Base-by-base conservation (phyloP, 2,113 vertebrate species). In the Ceuthmochares aereus region DNA sequence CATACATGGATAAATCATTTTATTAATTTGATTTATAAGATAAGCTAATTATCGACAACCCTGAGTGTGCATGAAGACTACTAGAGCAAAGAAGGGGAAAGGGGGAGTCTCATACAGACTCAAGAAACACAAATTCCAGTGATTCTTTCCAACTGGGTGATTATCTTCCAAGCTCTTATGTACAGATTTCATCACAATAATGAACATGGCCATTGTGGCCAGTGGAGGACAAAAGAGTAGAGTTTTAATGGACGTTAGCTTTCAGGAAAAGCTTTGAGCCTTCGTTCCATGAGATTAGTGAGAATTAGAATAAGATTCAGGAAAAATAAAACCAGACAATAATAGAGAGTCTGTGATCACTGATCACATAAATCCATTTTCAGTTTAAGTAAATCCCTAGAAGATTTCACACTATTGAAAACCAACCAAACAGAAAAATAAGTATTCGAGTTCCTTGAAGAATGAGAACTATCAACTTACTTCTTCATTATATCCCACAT, bases 401-500 rank as follows among this genome's bases (percentile, higher is more conserved):
- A 94, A 88, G 75, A 84, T 70, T 92, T 93, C 68, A 90, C 60
- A 94, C 64, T 68, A 91, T 56, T 94, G 78, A 93, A 97, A 92
- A 75, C 6, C 73, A 90, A 81, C 45, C 77, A 76, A 59, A 96
- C 36, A 94, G 84, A 96, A 95, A 92, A 93, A 83, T 32, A 96
- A 90, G 95, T 74, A 93, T 88, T 82, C 83, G 32, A 73, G 34
- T 62, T 94, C 32, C 82, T 92, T 91, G 62, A 87, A 89, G 63
- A 97, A 91, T 9, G 17, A 97, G 74, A 93, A 87, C 73, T 94
- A 84, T 43, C 47, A 73, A 97, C 98, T 75, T 99, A 99, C 99
- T 98, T 98, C 99, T 68, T 99, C 98, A 96, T 97, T 96, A 63
- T 98, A 98, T 82, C 98, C 98, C 93, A 99, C 99, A 58, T 99